These are phyloP conservation scores for Valencia hispanica DNA, from an alignment of 2,797 vertebrate genomes.

Conservation along the genomic window DNA sequence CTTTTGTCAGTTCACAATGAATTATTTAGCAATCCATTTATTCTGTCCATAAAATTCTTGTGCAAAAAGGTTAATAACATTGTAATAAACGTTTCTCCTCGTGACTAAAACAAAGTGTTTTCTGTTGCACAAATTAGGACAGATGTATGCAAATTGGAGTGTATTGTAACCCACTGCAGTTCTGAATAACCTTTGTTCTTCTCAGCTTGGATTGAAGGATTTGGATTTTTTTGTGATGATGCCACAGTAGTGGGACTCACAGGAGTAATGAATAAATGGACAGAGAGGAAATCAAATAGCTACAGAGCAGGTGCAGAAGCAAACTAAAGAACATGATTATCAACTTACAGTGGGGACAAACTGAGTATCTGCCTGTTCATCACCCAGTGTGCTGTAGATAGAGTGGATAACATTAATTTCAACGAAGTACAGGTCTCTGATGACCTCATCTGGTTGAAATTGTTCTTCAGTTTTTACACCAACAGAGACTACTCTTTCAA, in stretches of 20 bases:
- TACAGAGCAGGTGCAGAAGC: background rate
- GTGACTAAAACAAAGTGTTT: background rate
- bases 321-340: background rate
- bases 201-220: background rate
- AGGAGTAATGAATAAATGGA: background rate
- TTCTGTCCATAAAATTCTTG: background rate
- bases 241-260: background rate
- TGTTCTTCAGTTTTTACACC: background rate
- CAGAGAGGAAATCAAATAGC: background rate
- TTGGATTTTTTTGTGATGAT: background rate
- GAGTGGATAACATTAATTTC: background rate
- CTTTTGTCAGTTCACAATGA: background rate
- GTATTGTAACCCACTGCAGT: background rate
- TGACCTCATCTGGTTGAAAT: background rate
- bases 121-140: background rate
- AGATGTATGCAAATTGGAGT: background rate
- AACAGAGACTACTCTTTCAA: background rate
- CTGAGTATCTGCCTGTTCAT: background rate
- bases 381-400: background rate
- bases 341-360: background rate
- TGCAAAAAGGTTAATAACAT: background rate
- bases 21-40: background rate
- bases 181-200: background rate
- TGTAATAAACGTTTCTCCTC: background rate
- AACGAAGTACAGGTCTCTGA: background rate